Evolutionary conservation across 2,797 vertebrate genomes (phyloP).

Genomic region (Chromobotia macracanthus): DNA sequence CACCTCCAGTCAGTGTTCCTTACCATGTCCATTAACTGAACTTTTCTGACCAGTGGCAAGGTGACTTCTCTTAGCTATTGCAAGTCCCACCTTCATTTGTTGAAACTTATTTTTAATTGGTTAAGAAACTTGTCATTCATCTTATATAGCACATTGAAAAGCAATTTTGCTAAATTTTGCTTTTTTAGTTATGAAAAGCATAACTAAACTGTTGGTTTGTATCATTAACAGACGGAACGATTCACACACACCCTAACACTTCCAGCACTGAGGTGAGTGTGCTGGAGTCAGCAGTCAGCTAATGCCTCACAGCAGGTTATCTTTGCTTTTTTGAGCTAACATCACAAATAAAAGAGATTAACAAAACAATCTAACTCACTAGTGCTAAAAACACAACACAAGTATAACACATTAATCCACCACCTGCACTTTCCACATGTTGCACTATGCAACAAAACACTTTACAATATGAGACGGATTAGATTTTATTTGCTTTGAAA

Average conservation of each 20-base stretch:
- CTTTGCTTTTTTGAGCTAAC: constrained; percentile 59
- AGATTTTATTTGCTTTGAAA: constrained; percentile 70
- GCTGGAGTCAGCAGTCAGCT: constrained; percentile 64
- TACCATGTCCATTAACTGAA: constrained; percentile 72
- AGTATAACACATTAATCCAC: constrained; percentile 59
- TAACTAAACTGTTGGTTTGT: constrained; percentile 68
- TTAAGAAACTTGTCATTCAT: constrained; percentile 62
- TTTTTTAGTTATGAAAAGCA: constrained; percentile 50
- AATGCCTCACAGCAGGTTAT: constrained; percentile 63
- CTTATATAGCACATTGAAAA: constrained; percentile 51
- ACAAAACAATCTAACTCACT: background rate
- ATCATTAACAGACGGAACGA: constrained; percentile 71
- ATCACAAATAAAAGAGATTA: background rate
- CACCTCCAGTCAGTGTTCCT: constrained; percentile 70
- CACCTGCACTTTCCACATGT: constrained; percentile 67
- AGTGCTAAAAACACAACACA: constrained; percentile 1
- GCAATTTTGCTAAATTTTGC: constrained; percentile 53
- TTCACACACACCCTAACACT: constrained; percentile 47
- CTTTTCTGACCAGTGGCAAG: constrained; percentile 71
- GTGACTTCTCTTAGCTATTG: constrained; percentile 65
- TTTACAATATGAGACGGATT: constrained; percentile 66
- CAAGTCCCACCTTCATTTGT: constrained; percentile 50
- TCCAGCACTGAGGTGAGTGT: constrained; percentile 69
- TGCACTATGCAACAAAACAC: constrained; percentile 55
- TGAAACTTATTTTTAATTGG: constrained; percentile 58